Evolutionary conservation across 1,140 invertebrate genomes (phyloP).

Genomic region (Rhyacophila brunnea): DNA sequence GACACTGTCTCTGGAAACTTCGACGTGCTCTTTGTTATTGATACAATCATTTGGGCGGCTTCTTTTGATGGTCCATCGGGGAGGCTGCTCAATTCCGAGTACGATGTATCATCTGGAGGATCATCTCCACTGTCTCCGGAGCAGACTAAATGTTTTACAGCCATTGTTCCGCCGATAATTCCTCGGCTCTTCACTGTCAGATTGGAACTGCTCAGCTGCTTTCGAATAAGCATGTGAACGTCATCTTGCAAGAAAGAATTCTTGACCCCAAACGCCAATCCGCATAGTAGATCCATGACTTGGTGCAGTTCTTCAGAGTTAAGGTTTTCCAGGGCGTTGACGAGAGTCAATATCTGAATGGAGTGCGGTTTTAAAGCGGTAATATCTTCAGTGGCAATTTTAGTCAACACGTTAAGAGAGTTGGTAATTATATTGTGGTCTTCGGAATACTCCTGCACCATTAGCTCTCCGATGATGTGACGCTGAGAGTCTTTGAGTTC

Average conservation of each 20-base stretch:
- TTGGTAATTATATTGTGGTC: slow-evolving; percentile 44
- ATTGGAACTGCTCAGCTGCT: slow-evolving; percentile 47
- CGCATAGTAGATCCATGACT: slow-evolving; percentile 50
- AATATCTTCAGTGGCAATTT: slow-evolving; percentile 45
- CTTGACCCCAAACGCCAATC: slow-evolving; percentile 47
- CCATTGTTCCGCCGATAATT: slow-evolving; percentile 48
- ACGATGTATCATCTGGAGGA: slow-evolving; percentile 36
- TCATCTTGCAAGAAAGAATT: slow-evolving; percentile 50
- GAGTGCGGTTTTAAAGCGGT: slow-evolving; percentile 45
- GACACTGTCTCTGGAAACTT: slow-evolving; percentile 57
- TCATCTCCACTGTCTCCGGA: slow-evolving; percentile 36
- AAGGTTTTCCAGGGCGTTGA: slow-evolving; percentile 49
- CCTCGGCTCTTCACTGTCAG: slow-evolving; percentile 47
- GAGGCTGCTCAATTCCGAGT: slow-evolving; percentile 41
- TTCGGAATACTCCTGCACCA: slow-evolving; percentile 43
- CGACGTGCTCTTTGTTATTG: slow-evolving; percentile 44
- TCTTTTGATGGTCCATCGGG: slow-evolving; percentile 45
- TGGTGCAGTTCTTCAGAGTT: slow-evolving; percentile 43
- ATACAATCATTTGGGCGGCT: slow-evolving; percentile 47
- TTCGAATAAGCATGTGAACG: slow-evolving; percentile 51
- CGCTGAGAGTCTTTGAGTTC: slow-evolving; percentile 42
- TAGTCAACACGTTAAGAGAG: slow-evolving; percentile 45
- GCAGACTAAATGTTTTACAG: slow-evolving; percentile 48
- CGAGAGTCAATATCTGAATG: slow-evolving; percentile 46
- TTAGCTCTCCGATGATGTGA: slow-evolving; percentile 42